Evolutionary conservation across 2,797 vertebrate genomes (phyloP), one percentile per base, ranked within the genome.

Genomic region (Tamandua tetradactyla): DNA sequence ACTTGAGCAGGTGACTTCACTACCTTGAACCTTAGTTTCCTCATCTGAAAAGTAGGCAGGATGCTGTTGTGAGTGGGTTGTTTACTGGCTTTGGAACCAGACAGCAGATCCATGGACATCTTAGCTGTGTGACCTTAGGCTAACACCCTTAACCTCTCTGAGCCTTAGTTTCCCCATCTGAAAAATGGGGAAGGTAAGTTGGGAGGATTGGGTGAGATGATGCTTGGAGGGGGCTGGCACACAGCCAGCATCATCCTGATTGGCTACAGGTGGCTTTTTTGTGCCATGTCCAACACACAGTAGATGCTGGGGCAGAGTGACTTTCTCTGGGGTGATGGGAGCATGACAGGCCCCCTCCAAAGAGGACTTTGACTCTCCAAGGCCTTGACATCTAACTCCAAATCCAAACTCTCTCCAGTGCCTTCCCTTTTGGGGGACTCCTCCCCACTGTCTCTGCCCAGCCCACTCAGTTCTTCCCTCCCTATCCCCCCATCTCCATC

Each of bases 201-300:
- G 30, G 25, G 20, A 66, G 55, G 35, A 68, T 59, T 57, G 25
- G 71, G 40, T 57, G 64, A 81, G 61, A 57, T 6, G 1, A 7
- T 27, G 88, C 62, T n/a, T 23, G 57, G 6, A 0, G 42, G n/a
- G 7, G 0, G 7, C 15, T 64, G 62, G 44, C 23, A 62, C 66
- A 44, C 37, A 87, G 66, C 69, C 68, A 52, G 52, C 23, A 35
- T 75, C 49, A 13, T 3, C 32, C 61, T 20, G n/a, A 30, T 49
- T 92, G 84, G 72, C 89, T 71, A 83, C 79, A 95, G 85, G 85
- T 89, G 89, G 78, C 64, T 37, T 83, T n/a, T 84, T 78, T n/a
- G 37, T 64, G 78, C 89, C 62, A 27, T 47, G 37, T 40, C 22
- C 8, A 20, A 47, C 20, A 42, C 61, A 27, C 68, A 30, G 32